Base-by-base conservation (phyloP, 1,140 invertebrate species). In the Meloidogyne chitwoodi region DNA sequence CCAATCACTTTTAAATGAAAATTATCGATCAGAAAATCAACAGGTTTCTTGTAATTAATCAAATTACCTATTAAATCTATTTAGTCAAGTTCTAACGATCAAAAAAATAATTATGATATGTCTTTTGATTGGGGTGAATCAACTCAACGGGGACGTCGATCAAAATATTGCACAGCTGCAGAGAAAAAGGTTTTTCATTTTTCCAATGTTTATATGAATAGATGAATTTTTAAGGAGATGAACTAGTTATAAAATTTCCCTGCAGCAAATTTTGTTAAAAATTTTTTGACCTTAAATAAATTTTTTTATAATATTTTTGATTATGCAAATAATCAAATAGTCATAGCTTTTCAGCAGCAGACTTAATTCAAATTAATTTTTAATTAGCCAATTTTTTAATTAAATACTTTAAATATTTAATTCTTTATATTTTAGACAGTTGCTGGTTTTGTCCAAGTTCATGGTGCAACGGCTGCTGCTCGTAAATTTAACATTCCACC, bases 401-500 rank as follows among this genome's bases (percentile, higher is more conserved):
- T 14, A 66, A 66, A n/a, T 11, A 12, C 31, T n/a, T 27, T 24
- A 31, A 16, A 19, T 29, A 69, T 69, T 38, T 6, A 27, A 2
- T 5, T 12, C 14, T 31, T 24, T 2, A 62, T 19, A 16, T 68
- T 68, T 10, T 5, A 69, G 68, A 16, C 66, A n/a, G 79, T 82
- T 11, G 81, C 79, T n/a, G 72, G 68, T 24, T 82, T 81, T 76
- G 81, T 81, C 8, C 76, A 81, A 69, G 41, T 70, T 19, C 76
- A 84, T 71, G 81, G 81, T n/a, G 80, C 82, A 31, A 79, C 44
- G 0, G 82, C 81, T 26, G 82, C 81, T 5, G 82, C 81, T 22
- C 79, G 80, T 5, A 83, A 83, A 74, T 83, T 83, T 71, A 80
- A 83, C 38, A 83, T 83, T 66, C 81, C 81, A 14, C 65, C 81